Base-by-base conservation (phyloP, 2,888 invertebrate species). In the Cotesia congregata region DNA sequence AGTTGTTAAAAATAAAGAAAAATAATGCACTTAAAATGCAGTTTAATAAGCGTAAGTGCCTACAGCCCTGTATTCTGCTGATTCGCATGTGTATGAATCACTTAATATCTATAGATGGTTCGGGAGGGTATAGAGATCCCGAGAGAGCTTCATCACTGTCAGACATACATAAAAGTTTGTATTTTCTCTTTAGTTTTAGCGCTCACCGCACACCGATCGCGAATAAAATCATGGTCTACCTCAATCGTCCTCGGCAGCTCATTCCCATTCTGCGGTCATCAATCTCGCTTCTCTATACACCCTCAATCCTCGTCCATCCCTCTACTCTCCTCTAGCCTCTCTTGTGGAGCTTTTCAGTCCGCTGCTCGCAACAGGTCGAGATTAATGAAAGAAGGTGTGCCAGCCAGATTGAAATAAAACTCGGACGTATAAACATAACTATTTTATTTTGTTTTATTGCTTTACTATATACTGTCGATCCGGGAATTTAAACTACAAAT, bases 181-280 rank as follows among this genome's bases (percentile, higher is more conserved):
- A n/a, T 67, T 39, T 67, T n/a, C 39, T 38, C 39, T 12, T 39
- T 20, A 50, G 50, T 50, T 50, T 50, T 50, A 12, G 6, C 12
- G 50, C 12, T 50, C 50, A 50, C 50, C 50, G 3, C 30, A 50
- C 50, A 50, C 7, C 50, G 50, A 50, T 50, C 50, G 50, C 50
- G 12, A 50, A 85, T 85, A 85, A 85, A 85, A 85, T 84, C 85
- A 84, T 84, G 83, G 83, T 82, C 85, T 85, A 80, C 81, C 83
- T 82, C 84, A 85, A 84, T 75, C 75, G 79, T 76, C 72, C 75
- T 75, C 72, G 64, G 60, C 50, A 12, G 50, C 50, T 50, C 50
- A 50, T 50, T 50, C 50, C 50, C 50, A 50, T 50, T 50, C 2
- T 50, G 50, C 12, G 50, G 50, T 50, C 50, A 50, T 50, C 50